A percentile compares a stretch with the other conserved stretches of the same genome.
phyloP scores from a whole-genome alignment of 92 coral and sea anemone species.

The Epizoanthus scotinus region DNA sequence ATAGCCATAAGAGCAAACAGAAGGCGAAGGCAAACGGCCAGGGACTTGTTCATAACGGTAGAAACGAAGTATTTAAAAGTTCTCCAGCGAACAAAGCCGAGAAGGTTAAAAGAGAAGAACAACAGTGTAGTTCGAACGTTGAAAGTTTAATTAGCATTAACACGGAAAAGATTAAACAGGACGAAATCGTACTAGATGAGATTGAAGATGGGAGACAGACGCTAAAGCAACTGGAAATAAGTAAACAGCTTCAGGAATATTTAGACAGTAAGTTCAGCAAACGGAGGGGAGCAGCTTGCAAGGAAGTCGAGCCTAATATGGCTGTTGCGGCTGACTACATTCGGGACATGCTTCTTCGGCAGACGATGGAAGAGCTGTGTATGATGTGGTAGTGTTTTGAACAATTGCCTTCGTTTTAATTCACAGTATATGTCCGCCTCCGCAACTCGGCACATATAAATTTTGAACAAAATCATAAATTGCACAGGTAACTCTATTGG shows the following conservation, averaged over 20 bases:
- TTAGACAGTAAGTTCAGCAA: slow-evolving; percentile 41
- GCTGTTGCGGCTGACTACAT: slow-evolving; percentile 68
- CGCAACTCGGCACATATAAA: too few relatives aligned
- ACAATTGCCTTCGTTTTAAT: too few relatives aligned
- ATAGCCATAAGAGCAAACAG: background rate
- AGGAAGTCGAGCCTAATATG: slow-evolving; percentile 62
- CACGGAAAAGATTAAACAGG: slow-evolving; percentile 18
- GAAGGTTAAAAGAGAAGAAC: background rate
- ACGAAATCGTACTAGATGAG: slow-evolving; percentile 18
- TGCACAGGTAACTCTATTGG: too few relatives aligned
- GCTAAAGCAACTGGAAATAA: slow-evolving; percentile 52
- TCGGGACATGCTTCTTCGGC: slow-evolving; percentile 78
- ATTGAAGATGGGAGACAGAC: slow-evolving; percentile 33
- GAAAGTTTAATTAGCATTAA: background rate
- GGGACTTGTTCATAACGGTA: background rate
- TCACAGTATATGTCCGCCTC: too few relatives aligned
- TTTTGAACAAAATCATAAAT: too few relatives aligned
- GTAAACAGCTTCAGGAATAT: slow-evolving; percentile 48
- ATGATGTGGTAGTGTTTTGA: slow-evolving; percentile 73
- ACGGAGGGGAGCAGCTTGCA: slow-evolving; percentile 72
- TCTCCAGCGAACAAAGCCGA: background rate
- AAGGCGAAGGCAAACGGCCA: background rate
- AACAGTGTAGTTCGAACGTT: background rate
- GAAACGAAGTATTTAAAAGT: background rate
- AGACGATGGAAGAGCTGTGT: slow-evolving; percentile 94